Conservation (phyloP, 2,113 vertebrate species). For the Sapajus apella region DNA sequence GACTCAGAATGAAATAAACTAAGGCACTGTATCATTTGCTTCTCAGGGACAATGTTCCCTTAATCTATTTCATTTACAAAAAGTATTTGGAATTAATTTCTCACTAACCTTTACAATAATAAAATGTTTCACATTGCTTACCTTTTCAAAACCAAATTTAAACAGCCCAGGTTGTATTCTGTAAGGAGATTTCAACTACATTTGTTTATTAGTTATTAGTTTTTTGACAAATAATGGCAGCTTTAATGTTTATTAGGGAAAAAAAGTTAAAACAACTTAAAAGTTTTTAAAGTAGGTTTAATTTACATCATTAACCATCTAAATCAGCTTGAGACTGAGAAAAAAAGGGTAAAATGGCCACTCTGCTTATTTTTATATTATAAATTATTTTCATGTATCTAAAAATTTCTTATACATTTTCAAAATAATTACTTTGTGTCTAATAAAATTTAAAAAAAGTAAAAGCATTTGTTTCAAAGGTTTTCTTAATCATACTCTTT, state of each 20-base stretch:
- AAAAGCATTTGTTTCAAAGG: background rate
- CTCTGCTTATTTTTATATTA: background rate
- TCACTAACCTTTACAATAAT: slow-evolving; percentile 66
- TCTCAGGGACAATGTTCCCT: slow-evolving; percentile 61
- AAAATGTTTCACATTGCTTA: background rate
- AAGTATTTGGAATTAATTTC: slow-evolving; percentile 55
- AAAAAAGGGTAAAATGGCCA: background rate
- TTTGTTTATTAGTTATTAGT: background rate
- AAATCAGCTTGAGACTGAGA: background rate
- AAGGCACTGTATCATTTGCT: slow-evolving; percentile 53
- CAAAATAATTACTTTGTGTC: background rate
- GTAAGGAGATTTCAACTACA: background rate
- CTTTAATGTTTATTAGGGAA: background rate
- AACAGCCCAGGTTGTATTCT: slow-evolving; percentile 25
- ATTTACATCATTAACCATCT: background rate
- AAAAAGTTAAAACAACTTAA: background rate
- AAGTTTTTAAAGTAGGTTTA: background rate
- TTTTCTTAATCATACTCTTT: background rate
- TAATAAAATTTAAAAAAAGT: background rate
- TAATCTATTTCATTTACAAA: slow-evolving; percentile 65
- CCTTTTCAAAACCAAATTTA: slow-evolving; percentile 68
- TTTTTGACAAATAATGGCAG: slow-evolving; percentile 22
- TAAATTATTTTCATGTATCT: background rate
- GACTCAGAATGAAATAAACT: slow-evolving; percentile 76
- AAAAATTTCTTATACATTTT: background rate